Evolutionary conservation across 2,888 invertebrate genomes (phyloP).

Genomic region (Drosophila quinaria): DNA sequence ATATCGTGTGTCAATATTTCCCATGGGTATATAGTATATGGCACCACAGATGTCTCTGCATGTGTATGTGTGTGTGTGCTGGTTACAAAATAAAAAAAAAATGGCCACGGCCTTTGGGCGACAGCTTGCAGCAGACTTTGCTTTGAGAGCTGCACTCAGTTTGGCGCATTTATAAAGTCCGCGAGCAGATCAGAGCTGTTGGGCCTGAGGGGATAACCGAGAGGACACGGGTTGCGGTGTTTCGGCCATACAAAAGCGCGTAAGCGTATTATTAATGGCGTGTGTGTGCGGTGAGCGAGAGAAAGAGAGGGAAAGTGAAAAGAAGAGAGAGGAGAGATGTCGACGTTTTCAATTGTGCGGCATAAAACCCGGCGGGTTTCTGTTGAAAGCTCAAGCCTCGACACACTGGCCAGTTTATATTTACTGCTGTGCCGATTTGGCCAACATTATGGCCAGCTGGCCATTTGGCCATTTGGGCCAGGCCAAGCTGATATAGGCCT

Average conservation of each 20-base stretch:
- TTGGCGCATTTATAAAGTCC: conserved; percentile 51
- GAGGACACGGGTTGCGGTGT: conserved; percentile 16
- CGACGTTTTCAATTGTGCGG: conserved; percentile 59
- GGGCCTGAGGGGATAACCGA: not conserved
- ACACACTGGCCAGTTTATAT: conserved; percentile 54
- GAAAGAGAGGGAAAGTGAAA: not conserved
- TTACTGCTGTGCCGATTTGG: conserved; percentile 62
- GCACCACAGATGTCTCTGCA: not conserved
- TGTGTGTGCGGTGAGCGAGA: conserved; percentile 16
- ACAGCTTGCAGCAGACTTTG: conserved; percentile 18
- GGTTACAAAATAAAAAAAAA: conserved; percentile 28
- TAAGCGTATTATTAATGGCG: conserved; percentile 80
- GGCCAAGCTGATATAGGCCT: conserved; percentile 6
- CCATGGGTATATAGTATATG: conserved; percentile 8
- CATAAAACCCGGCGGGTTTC: conserved; percentile 40
- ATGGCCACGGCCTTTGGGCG: conserved; percentile 19
- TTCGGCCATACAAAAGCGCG: conserved; percentile 73
- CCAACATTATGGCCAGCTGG: conserved; percentile 46
- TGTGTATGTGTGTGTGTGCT: conserved; percentile 5
- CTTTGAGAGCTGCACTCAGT: conserved; percentile 44
- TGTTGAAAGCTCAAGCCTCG: conserved; percentile 12
- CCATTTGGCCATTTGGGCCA: not conserved
- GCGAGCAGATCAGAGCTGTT: conserved; percentile 19
- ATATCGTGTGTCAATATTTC: conserved; percentile 32
- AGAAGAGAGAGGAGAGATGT: conserved; percentile 7